A percentile compares a stretch with the other conserved stretches of the same genome.
phyloP scores from a whole-genome alignment of 1,140 invertebrate species.

The Spodoptera frugiperda region DNA sequence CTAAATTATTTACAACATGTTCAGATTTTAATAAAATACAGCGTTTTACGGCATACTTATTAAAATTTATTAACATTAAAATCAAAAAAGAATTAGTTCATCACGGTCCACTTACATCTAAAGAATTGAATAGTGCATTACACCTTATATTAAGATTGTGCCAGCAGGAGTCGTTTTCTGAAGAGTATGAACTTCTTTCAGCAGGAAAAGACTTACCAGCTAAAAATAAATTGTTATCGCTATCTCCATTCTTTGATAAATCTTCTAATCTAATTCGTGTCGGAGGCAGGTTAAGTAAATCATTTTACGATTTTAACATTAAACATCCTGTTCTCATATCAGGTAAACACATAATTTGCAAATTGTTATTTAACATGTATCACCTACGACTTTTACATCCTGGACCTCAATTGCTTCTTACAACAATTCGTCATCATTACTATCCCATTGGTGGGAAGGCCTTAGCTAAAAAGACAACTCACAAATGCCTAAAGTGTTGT shows the following conservation, averaged over 20 bases:
- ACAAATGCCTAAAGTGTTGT: no score
- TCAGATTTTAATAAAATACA: conserved; percentile 1
- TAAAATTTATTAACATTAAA: neutral
- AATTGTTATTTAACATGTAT: neutral
- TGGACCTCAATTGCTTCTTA: no score
- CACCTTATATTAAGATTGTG: neutral
- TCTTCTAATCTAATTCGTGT: neutral
- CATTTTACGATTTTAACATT: conserved; percentile 14
- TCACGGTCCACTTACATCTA: neutral
- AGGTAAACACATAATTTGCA: neutral
- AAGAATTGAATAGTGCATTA: neutral
- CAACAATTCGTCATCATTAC: no score
- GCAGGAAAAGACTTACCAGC: neutral
- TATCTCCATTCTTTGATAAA: neutral
- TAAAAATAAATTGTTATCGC: neutral
- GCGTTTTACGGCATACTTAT: neutral
- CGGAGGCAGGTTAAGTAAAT: conserved; percentile 8
- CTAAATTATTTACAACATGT: neutral
- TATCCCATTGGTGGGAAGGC: no score
- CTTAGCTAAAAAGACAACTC: no score
- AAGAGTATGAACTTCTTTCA: neutral
- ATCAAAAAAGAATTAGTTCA: neutral
- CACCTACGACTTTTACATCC: no score
- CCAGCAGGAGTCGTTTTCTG: conserved; percentile 1
- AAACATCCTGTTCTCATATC: neutral